Conservation (phyloP, 2,888 invertebrate genomes). For the Synergus umbraculus region DNA sequence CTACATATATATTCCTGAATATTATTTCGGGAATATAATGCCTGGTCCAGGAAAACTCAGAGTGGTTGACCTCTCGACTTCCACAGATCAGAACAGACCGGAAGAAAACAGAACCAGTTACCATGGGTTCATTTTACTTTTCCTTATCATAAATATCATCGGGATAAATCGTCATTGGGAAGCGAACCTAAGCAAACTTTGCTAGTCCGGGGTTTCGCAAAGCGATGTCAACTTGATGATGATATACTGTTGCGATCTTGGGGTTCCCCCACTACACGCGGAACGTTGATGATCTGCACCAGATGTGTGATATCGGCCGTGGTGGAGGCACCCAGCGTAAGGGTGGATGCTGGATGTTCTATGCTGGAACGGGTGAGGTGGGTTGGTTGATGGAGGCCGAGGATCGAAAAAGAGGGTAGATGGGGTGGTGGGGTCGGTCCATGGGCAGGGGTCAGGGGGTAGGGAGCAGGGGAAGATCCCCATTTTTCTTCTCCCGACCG, state of each 20-base stretch:
- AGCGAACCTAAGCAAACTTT: slow-evolving; percentile 37
- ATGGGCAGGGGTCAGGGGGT: slow-evolving; percentile 53
- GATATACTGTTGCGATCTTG: slow-evolving; percentile 75
- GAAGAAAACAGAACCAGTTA: too few relatives aligned
- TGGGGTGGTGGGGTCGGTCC: slow-evolving; percentile 50
- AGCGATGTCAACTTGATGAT: slow-evolving; percentile 75
- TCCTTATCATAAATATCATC: too few relatives aligned
- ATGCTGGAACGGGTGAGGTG: slow-evolving; percentile 54
- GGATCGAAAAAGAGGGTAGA: slow-evolving; percentile 53
- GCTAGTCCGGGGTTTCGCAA: slow-evolving; percentile 58
- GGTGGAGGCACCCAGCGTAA: slow-evolving; percentile 41
- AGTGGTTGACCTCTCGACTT: too few relatives aligned
- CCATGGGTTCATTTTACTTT: too few relatives aligned
- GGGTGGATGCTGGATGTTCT: slow-evolving; percentile 43
- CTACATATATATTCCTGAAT: too few relatives aligned
- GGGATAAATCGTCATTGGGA: background rate
- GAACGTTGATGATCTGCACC: slow-evolving; percentile 44
- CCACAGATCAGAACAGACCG: too few relatives aligned
- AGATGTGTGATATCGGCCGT: slow-evolving; percentile 47
- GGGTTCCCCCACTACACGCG: slow-evolving; percentile 59
- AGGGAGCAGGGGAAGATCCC: slow-evolving; percentile 54
- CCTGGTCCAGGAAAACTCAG: too few relatives aligned
- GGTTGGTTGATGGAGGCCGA: slow-evolving; percentile 55
- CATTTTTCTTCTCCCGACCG: slow-evolving; percentile 60
- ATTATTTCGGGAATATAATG: too few relatives aligned